Evolutionary conservation across 2,888 invertebrate genomes (phyloP).

Genomic region (Acanthacorydalis orientalis): DNA sequence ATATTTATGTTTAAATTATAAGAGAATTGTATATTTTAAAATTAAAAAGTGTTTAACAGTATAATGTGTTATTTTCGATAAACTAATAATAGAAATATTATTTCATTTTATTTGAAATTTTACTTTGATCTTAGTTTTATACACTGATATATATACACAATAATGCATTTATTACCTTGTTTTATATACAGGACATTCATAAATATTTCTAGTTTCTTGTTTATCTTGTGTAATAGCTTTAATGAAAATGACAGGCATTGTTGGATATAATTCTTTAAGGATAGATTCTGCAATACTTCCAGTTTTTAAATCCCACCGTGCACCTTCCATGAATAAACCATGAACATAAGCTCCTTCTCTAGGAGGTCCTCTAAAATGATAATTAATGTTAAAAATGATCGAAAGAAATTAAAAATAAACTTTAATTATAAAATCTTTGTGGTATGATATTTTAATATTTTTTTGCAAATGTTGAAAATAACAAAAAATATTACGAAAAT

Average conservation of each 20-base stretch:
- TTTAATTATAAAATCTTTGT: too few species aligned
- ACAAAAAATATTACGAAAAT: slow-evolving; percentile 39
- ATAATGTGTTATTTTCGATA: too few species aligned
- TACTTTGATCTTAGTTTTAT: too few species aligned
- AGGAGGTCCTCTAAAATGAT: slow-evolving; percentile 35
- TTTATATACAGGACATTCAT: slow-evolving; percentile 90
- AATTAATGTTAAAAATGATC: too few species aligned
- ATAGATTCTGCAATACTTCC: slow-evolving; percentile 70
- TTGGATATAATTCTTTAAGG: slow-evolving; percentile 77
- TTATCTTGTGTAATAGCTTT: slow-evolving; percentile 80
- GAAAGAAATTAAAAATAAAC: too few species aligned
- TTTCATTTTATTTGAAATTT: too few species aligned
- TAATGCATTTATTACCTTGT: slow-evolving; percentile 39
- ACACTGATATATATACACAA: background rate
- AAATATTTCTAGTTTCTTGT: slow-evolving; percentile 70
- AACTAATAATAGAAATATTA: too few species aligned
- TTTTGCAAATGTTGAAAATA: background rate
- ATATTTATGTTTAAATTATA: background rate
- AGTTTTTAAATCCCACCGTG: slow-evolving; percentile 70
- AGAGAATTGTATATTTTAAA: too few species aligned
- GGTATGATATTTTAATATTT: too few species aligned
- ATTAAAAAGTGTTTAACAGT: too few species aligned
- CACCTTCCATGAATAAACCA: slow-evolving; percentile 85
- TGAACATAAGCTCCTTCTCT: slow-evolving; percentile 84
- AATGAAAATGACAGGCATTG: slow-evolving; percentile 80